These are phyloP conservation scores for Neotoma lepida DNA, from an alignment of 2,113 vertebrate species.

Conservation along the genomic window DNA sequence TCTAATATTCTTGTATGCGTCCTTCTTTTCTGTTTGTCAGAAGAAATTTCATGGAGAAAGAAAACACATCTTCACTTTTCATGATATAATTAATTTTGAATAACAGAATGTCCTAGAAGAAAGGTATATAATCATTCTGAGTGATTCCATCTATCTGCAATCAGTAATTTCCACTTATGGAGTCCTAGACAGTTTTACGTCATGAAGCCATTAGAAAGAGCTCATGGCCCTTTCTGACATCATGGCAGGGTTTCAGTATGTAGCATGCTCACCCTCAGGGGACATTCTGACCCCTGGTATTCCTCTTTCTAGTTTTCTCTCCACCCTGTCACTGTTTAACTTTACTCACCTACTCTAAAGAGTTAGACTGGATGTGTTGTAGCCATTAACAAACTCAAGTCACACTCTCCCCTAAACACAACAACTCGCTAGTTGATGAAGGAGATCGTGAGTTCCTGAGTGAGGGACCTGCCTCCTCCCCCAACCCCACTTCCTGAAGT, in stretches of 20 bases:
- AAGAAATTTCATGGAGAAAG: neutral
- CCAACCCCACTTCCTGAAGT: neutral
- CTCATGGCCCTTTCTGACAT: neutral
- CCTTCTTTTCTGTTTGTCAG: neutral
- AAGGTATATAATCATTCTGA: neutral
- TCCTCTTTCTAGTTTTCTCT: neutral
- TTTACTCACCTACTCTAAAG: neutral
- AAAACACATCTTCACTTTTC: neutral
- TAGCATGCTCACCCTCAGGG: neutral
- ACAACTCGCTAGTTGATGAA: neutral
- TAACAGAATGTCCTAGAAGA: neutral
- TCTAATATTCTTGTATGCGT: neutral
- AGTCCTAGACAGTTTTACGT: neutral
- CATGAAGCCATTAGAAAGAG: neutral
- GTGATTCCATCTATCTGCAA: neutral
- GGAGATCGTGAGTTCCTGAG: neutral
- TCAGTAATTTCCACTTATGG: neutral
- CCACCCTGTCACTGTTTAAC: neutral
- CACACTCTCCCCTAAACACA: neutral
- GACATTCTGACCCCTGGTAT: neutral
- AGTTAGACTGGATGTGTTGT: neutral
- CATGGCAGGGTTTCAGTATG: neutral
- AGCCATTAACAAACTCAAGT: conserved; percentile 8
- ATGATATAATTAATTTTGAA: conserved; percentile 34
- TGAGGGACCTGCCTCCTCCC: neutral